A percentile compares a stretch with the other conserved stretches of the same genome.
phyloP scores from a whole-genome alignment of 2,888 invertebrate species.

The Pandemis corylana region DNA sequence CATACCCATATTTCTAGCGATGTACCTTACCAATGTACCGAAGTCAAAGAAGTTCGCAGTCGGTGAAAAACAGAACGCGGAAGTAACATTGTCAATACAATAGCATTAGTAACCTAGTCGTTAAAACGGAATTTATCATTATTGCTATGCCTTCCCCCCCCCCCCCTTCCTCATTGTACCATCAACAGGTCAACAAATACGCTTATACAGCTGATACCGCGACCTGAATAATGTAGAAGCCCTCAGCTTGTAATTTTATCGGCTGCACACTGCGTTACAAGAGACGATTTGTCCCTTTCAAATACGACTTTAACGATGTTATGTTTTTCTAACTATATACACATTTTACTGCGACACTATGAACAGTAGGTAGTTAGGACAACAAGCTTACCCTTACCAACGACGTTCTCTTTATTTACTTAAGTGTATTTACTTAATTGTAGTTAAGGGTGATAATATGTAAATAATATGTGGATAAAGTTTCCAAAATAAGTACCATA shows the following conservation, averaged over 20 bases:
- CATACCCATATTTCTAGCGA: too few species aligned
- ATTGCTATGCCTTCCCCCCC: not conserved
- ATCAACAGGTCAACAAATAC: conserved; percentile 9
- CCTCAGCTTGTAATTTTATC: conserved; percentile 9
- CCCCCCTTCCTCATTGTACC: not conserved
- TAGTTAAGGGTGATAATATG: too few species aligned
- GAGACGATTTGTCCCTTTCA: conserved; percentile 12
- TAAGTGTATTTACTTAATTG: too few species aligned
- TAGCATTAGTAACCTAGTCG: too few species aligned
- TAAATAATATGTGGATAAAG: too few species aligned
- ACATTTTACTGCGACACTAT: not conserved
- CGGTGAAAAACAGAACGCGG: too few species aligned
- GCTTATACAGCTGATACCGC: not conserved
- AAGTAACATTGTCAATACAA: too few species aligned
- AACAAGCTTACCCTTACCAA: not conserved
- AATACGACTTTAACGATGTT: conserved; percentile 1
- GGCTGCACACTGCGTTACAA: not conserved
- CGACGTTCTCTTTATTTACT: not conserved
- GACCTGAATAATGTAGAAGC: conserved; percentile 30
- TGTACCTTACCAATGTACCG: too few species aligned
- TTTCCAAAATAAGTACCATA: too few species aligned
- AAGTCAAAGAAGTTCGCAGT: too few species aligned
- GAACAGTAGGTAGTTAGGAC: not conserved
- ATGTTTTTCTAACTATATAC: conserved; percentile 6
- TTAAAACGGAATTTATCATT: too few species aligned